A percentile compares a stretch with the other conserved stretches of the same genome.
phyloP scores from a whole-genome alignment of 2,797 vertebrate species.

The Microhierax caerulescens region DNA sequence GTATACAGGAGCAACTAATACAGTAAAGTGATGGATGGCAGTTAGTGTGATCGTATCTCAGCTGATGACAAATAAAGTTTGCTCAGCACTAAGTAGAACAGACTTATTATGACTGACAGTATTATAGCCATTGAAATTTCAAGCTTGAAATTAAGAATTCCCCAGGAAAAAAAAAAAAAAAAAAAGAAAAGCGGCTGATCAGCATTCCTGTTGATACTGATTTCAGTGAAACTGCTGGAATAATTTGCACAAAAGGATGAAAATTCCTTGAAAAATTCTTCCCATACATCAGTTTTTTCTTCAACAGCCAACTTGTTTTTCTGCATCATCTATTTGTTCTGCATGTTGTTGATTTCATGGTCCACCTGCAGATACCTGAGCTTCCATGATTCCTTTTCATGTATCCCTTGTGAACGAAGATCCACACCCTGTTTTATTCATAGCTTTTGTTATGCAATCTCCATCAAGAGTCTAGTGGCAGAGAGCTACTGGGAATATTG shows the following conservation, averaged over 20 bases:
- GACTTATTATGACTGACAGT: slow-evolving; percentile 22
- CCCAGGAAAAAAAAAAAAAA: not conserved
- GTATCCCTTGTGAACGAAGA: slow-evolving; percentile 1
- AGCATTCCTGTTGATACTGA: not conserved
- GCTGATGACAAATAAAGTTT: slow-evolving; percentile 52
- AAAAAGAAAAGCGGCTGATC: not conserved
- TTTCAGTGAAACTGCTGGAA: not conserved
- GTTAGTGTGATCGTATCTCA: slow-evolving; percentile 30
- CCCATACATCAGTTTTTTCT: not conserved
- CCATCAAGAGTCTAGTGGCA: not conserved
- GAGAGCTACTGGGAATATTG: slow-evolving; percentile 11
- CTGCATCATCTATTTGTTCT: slow-evolving; percentile 9
- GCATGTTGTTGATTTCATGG: not conserved
- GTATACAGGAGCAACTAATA: slow-evolving; percentile 37
- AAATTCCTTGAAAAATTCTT: slow-evolving; percentile 11
- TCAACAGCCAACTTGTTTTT: slow-evolving; percentile 8
- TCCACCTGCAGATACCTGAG: not conserved
- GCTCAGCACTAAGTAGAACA: slow-evolving; percentile 43
- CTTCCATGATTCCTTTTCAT: not conserved
- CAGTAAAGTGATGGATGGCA: slow-evolving; percentile 44
- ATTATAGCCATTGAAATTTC: not conserved
- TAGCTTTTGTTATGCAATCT: not conserved
- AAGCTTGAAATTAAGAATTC: slow-evolving; percentile 35
- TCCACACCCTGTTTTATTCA: not conserved
- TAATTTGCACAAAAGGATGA: slow-evolving; percentile 13